Percentiles rank a stretch among this genome's conserved stretches.
Evolutionary conservation across 2,797 vertebrate genomes (phyloP).

Genomic region (Anisognathus igniventris): DNA sequence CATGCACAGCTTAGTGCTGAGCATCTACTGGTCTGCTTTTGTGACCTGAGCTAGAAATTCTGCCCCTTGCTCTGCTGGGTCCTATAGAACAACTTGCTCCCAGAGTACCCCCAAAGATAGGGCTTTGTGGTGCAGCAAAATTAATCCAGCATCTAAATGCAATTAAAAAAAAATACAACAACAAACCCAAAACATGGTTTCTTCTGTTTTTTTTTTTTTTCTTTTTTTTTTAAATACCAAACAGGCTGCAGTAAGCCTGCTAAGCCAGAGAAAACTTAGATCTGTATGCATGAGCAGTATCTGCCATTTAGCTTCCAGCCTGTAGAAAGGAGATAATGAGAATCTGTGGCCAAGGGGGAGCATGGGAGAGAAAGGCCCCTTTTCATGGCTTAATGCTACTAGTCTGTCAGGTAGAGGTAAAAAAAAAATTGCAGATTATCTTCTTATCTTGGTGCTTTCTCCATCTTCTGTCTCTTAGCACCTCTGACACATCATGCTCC

Average conservation of each 20-base stretch:
- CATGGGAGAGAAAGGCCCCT: neutral
- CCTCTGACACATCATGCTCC: neutral
- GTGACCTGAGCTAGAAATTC: neutral
- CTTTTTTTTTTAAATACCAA: neutral
- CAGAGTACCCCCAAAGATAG: neutral
- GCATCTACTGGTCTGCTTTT: neutral
- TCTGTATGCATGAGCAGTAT: neutral
- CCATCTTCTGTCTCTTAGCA: neutral
- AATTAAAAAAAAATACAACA: neutral
- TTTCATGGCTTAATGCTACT: neutral
- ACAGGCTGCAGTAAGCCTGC: neutral
- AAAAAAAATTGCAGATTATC: neutral
- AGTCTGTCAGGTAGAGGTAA: neutral
- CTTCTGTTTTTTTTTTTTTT: too few species aligned
- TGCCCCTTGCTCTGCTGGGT: neutral
- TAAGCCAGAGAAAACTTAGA: neutral
- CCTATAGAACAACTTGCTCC: neutral
- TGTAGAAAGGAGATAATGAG: neutral
- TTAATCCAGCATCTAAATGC: neutral
- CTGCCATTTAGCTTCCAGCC: neutral
- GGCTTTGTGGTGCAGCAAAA: neutral
- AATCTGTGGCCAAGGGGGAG: accelerated
- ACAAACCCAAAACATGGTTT: neutral
- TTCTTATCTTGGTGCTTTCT: neutral
- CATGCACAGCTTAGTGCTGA: neutral